Base-by-base conservation (phyloP, 1,140 invertebrate genomes). In the Zaprionus camerounensis region DNA sequence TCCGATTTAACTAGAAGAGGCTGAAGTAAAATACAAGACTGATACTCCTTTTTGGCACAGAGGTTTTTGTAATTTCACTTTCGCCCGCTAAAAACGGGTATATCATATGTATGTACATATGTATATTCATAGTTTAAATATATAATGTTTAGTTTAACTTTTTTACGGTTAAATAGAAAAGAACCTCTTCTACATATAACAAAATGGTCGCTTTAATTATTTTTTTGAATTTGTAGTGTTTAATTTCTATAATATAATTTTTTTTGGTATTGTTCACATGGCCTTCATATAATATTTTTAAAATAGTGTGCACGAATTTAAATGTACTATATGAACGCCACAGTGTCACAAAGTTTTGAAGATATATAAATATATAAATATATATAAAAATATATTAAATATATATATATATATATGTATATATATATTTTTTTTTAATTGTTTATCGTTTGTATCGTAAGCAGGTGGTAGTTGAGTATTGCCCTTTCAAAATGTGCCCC, bases 381-480 rank as follows among this genome's bases (percentile, higher is more conserved):
- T 20, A 20, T 20, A 1, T 20, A 20, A 1, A 20, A 1, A 20
- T 20, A 20, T 20, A 20, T 20, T 20, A n/a, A n/a, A n/a, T n/a
- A n/a, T 20, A 20, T 20, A 20, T 20, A 20, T 20, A 20, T 20
- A 20, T 20, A 20, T 1, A 20, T 20, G 1, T 20, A 20, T 20
- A 20, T 20, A 20, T 20, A 20, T 20, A 20, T 46, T 17, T 11
- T 17, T 3, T 3, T 11, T 7, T 0, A 44, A n/a, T 3, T 9
- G 7, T 17, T 80, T 78, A 92, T 7, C 82, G 84, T 56, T 90
- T 86, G 46, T 59, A 92, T 28, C 59, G 62, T 0, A 51, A 49
- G 36, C 76, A 90, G 5, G 55, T 53, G 0, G 20, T 20, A 0
- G 38, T 56, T 31, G 49, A 46, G 24, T 80, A 68, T 13, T 71